Percentiles rank a stretch among this genome's conserved stretches.
phyloP scores from a whole-genome alignment of 2,113 vertebrate genomes.

The Seriola dumerili region DNA sequence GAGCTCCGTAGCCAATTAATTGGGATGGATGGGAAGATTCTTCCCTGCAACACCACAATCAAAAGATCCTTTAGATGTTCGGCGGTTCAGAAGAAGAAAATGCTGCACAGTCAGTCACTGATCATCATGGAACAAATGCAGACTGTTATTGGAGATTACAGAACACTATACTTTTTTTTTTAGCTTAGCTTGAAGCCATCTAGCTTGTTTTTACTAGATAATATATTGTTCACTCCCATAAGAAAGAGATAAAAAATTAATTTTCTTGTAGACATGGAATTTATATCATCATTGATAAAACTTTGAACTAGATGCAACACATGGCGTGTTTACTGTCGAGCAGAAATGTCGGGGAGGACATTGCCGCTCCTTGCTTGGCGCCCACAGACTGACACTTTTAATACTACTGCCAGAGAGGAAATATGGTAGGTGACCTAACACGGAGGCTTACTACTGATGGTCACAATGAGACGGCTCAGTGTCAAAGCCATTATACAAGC shows the following conservation, averaged over 20 bases:
- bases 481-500: conserved; percentile 75
- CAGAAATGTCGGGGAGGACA: conserved; percentile 13
- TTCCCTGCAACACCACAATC: conserved; percentile 30
- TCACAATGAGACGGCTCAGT: conserved; percentile 73
- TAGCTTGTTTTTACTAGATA: conserved; percentile 18
- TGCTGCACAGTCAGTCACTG: conserved; percentile 33
- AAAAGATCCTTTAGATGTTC: conserved; percentile 58
- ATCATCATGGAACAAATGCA: conserved; percentile 34
- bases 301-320: conserved; percentile 25
- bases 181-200: conserved; percentile 16
- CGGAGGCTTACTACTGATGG: conserved; percentile 65
- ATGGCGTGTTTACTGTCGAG: conserved; percentile 25
- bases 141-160: conserved; percentile 42
- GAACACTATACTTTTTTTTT: conserved; percentile 8
- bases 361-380: neutral
- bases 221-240: neutral
- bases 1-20: conserved; percentile 40
- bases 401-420: conserved; percentile 45
- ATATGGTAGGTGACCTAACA: conserved; percentile 69
- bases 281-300: conserved; percentile 12
- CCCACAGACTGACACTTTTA: conserved; percentile 55
- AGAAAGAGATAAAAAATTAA: conserved; percentile 18
- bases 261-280: neutral
- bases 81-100: conserved; percentile 41
- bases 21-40: conserved; percentile 35